Base-by-base conservation (phyloP, 2,113 vertebrate species). In the Lophotis ruficrista region DNA sequence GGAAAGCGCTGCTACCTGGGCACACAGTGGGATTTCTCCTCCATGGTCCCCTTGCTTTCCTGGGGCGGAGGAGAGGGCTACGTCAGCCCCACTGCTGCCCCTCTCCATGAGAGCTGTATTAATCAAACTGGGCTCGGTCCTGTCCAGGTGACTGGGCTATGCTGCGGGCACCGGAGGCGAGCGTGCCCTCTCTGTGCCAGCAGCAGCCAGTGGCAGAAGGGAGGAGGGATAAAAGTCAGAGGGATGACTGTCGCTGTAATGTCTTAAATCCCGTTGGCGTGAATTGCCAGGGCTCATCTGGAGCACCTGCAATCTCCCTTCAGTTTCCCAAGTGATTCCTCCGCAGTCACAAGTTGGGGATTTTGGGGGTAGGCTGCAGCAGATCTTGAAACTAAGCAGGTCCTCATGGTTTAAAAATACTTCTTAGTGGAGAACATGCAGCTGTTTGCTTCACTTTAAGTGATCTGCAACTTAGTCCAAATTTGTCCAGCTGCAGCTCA, bases 371-470 rank as follows among this genome's bases (percentile, higher is more conserved):
- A 83, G 88, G 6, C 50, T 90, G 28, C 70, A 61, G 19, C 61
- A 80, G 45, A 43, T 70, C 50, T 85, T 4, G 0, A 87, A 94
- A 48, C 56, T 76, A 83, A 83, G 57, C 57, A 69, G 45, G 24
- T 93, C 77, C 69, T 93, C 33, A 12, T 43, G 37, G 50, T 87
- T 93, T 93, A 77, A 94, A 95, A 90, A 81, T 87, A 71, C 28
- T 56, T 51, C 45, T 58, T 62, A 70, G 47, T 72, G 25, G 71
- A 94, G 51, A 75, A 75, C 12, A 27, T 31, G 24, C 18, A 87
- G 43, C 23, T 92, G 23, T 82, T 95, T 83, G 22, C 31, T 83
- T 91, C 37, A 53, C 45, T 78, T 92, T 47, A 78, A 84, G 75
- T 92, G 69, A 87, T 9, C 35, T 51, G 10, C 30, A 82, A 10